A percentile compares a stretch with the other conserved stretches of the same genome.
phyloP scores from a whole-genome alignment of 2,797 vertebrate genomes.

The Parambassis ranga region DNA sequence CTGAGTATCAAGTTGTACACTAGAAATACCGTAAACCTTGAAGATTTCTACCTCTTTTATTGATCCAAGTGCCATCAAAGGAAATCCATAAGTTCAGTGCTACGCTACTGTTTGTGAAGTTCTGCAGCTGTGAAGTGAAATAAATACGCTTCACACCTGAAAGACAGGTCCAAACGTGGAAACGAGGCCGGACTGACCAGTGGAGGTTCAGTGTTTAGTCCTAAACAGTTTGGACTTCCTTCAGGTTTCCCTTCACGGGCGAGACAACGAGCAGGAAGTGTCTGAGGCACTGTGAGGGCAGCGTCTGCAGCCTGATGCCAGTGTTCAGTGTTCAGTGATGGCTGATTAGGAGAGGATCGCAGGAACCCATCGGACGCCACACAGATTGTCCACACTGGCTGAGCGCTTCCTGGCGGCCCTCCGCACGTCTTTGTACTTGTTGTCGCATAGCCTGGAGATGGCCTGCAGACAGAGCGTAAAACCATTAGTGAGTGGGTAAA shows the following conservation, averaged over 20 bases:
- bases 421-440: conserved; percentile 91
- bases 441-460: conserved; percentile 93
- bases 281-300: conserved; percentile 81
- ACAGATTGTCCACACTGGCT: conserved; percentile 92
- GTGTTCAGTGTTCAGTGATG: not conserved
- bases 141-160: conserved; percentile 43
- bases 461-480: conserved; percentile 76
- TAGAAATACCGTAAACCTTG: conserved; percentile 54
- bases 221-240: no score
- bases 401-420: conserved; percentile 87
- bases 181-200: no score
- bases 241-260: no score
- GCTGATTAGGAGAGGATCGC: conserved; percentile 88
- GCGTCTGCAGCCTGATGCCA: conserved; percentile 29
- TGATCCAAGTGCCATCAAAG: conserved; percentile 8
- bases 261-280: no score
- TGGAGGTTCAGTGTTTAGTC: no score
- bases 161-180: conserved; percentile 14
- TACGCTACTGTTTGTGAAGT: not conserved
- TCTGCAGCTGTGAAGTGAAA: no score
- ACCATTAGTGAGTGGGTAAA: no score
- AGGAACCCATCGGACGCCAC: conserved; percentile 89
- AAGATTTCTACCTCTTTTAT: conserved; percentile 22
- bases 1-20: conserved; percentile 51
- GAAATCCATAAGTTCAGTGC: conserved; percentile 47